Percentiles rank a stretch among this genome's conserved stretches.
These are phyloP conservation scores for Tauraco hartlaubi DNA, from an alignment of 2,797 vertebrate species.

Conservation along the genomic window DNA sequence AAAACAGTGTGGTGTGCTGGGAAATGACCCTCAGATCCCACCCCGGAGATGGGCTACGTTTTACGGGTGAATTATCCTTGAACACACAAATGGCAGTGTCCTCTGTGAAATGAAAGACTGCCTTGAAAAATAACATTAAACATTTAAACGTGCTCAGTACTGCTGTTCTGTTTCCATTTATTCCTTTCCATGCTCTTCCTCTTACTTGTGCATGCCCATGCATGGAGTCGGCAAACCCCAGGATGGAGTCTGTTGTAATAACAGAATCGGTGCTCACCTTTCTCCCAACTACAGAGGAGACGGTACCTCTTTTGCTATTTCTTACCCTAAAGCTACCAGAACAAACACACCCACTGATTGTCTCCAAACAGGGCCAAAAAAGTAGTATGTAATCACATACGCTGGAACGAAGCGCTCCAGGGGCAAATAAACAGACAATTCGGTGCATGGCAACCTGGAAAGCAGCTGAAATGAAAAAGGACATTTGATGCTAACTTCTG, in stretches of 20 bases:
- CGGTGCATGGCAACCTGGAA: constrained; percentile 14
- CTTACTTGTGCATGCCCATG: background rate
- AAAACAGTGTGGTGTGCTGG: background rate
- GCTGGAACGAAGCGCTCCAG: constrained; percentile 42
- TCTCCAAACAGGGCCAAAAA: constrained; percentile 39
- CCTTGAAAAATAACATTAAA: constrained; percentile 16
- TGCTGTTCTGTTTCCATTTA: background rate
- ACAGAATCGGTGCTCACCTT: background rate
- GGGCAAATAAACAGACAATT: constrained; percentile 45
- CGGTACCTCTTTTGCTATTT: constrained; percentile 21
- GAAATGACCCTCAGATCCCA: background rate
- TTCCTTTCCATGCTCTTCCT: background rate
- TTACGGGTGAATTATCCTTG: background rate
- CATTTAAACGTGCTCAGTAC: background rate
- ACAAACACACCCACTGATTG: constrained; percentile 24
- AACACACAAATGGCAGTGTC: background rate
- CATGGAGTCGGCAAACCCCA: background rate
- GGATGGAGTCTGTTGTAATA: constrained; percentile 9
- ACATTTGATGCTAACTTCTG: constrained; percentile 34
- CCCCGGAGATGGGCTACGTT: background rate
- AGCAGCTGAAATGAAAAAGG: constrained; percentile 39
- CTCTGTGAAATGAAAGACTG: background rate
- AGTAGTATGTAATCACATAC: background rate
- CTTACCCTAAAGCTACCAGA: constrained; percentile 51
- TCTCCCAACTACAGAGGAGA: constrained; percentile 8